These are phyloP conservation scores for Ganaspis brasiliensis DNA, from an alignment of 2,888 invertebrate genomes.

Conservation along the genomic window DNA sequence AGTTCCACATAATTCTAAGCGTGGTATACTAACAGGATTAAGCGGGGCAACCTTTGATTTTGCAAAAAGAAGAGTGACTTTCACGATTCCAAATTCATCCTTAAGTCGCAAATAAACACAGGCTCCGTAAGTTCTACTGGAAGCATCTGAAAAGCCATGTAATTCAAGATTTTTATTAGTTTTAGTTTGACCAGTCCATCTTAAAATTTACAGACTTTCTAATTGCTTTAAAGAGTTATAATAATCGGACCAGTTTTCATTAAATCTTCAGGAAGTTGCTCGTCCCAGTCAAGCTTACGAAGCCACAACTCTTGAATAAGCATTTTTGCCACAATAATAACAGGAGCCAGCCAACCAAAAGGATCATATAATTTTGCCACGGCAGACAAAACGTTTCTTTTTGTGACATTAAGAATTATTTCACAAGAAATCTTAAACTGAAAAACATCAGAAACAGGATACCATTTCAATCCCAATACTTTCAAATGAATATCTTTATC, in stretches of 20 bases:
- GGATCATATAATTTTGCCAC: constrained; percentile 47
- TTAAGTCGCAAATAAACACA: constrained; percentile 36
- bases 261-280: constrained; percentile 20
- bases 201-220: no score
- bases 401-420: not conserved
- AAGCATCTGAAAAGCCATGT: constrained; percentile 44
- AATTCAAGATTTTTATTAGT: not conserved
- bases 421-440: not conserved
- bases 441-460: constrained; percentile 1
- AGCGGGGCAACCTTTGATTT: not conserved
- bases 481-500: not conserved
- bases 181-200: not conserved
- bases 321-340: not conserved
- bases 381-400: not conserved
- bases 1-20: no score
- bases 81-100: not conserved
- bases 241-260: constrained; percentile 28
- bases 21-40: no score
- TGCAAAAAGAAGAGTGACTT: not conserved
- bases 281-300: constrained; percentile 44
- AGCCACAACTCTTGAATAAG: not conserved
- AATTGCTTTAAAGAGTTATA: not conserved
- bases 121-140: constrained; percentile 10
- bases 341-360: constrained; percentile 43
- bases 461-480: constrained; percentile 30